Conservation (phyloP, 2,113 vertebrate species). For the Aythya baeri region DNA sequence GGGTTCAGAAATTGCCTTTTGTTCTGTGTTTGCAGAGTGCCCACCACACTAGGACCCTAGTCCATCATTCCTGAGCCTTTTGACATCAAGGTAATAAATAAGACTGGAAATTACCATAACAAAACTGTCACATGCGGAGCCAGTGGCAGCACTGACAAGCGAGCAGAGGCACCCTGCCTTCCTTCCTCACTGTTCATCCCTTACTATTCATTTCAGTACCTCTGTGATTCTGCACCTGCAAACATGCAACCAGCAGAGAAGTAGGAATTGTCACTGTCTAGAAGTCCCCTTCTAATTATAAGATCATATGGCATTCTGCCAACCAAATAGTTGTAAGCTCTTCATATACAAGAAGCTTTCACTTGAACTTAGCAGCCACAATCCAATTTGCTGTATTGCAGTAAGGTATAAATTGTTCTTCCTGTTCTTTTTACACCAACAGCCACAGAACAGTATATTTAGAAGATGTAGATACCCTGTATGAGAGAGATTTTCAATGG, state of each 20-base stretch:
- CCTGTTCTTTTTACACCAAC: background rate
- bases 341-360: slow-evolving; percentile 65
- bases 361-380: slow-evolving; percentile 38
- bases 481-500: background rate
- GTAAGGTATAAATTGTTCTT: slow-evolving; percentile 33
- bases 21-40: background rate
- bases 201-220: background rate
- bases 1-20: background rate
- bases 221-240: background rate
- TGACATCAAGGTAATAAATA: background rate
- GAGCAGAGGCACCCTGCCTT: background rate
- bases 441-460: background rate
- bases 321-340: slow-evolving; percentile 54
- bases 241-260: background rate
- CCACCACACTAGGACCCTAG: background rate
- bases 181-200: background rate
- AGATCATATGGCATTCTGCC: slow-evolving; percentile 45
- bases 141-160: background rate
- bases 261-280: background rate
- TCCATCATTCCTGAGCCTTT: background rate
- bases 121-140: background rate
- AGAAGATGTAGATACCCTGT: background rate
- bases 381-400: slow-evolving; percentile 49
- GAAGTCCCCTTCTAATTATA: slow-evolving; percentile 16
- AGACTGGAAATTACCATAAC: background rate